Evolutionary conservation across 2,113 vertebrate genomes (phyloP).

Genomic region (Tichodroma muraria): DNA sequence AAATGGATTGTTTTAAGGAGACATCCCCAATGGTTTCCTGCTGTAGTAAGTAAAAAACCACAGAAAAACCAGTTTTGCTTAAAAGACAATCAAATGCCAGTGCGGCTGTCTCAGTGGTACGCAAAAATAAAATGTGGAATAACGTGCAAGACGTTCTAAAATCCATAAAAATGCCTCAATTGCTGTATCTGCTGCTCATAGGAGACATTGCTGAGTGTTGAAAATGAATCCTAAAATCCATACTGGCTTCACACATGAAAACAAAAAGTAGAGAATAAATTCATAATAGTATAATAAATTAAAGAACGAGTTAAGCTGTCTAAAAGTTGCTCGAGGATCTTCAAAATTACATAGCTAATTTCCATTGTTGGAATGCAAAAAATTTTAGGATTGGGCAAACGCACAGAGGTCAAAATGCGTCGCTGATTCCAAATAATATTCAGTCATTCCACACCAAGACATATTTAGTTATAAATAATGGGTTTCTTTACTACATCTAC

Average conservation of each 20-base stretch:
- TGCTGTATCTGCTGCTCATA: not conserved
- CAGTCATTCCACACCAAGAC: not conserved
- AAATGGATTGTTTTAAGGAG: not conserved
- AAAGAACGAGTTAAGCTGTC: not conserved
- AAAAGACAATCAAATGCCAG: not conserved
- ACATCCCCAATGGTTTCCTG: not conserved
- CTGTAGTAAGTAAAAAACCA: not conserved
- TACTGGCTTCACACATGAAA: not conserved
- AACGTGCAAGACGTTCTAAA: not conserved
- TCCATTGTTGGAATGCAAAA: not conserved
- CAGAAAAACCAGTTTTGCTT: not conserved
- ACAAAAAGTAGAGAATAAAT: not conserved
- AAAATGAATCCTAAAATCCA: not conserved
- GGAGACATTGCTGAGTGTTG: rapidly evolving
- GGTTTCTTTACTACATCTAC: not conserved
- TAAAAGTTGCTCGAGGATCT: not conserved
- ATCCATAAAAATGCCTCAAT: not conserved
- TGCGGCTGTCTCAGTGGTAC: not conserved
- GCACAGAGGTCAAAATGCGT: not conserved
- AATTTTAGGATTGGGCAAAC: not conserved
- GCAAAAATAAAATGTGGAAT: not conserved
- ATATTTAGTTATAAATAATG: not conserved
- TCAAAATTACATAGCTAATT: not conserved
- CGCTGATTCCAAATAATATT: not conserved
- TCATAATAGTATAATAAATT: not conserved